Conservation (phyloP, 2,888 invertebrate genomes). For the Pammene aurita region DNA sequence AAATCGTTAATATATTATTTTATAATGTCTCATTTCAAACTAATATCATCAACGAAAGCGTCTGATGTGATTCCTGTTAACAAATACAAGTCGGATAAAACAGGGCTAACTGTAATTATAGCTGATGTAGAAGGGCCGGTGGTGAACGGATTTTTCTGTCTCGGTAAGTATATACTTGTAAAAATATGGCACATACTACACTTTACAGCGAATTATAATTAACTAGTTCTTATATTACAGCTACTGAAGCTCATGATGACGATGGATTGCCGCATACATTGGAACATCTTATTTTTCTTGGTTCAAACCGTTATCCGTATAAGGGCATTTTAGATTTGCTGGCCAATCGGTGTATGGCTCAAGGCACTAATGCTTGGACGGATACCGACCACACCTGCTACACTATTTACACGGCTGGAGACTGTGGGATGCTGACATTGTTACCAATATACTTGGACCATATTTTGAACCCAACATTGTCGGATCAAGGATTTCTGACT, state of each 20-base stretch:
- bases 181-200: conserved; percentile 19
- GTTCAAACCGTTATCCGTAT: conserved; percentile 94
- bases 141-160: conserved; percentile 93
- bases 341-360: conserved; percentile 94
- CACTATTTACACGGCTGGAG: conserved; percentile 92
- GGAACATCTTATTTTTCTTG: conserved; percentile 95
- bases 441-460: conserved; percentile 96
- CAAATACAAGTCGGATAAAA: conserved; percentile 90
- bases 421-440: conserved; percentile 93
- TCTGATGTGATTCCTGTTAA: conserved; percentile 89
- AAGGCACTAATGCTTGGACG: conserved; percentile 96
- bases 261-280: conserved; percentile 96
- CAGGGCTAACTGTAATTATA: conserved; percentile 91
- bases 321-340: conserved; percentile 94
- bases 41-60: conserved; percentile 85
- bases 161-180: conserved; percentile 84
- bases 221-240: conserved; percentile 69
- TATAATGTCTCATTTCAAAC: conserved; percentile 71
- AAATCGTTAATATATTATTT: neutral
- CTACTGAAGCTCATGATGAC: conserved; percentile 95
- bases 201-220: neutral
- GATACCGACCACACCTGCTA: conserved; percentile 94
- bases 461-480: conserved; percentile 91
- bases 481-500: conserved; percentile 91
- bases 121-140: conserved; percentile 95